Evolutionary conservation across 1,140 invertebrate genomes (phyloP).

Genomic region (Camponotus vicinus): DNA sequence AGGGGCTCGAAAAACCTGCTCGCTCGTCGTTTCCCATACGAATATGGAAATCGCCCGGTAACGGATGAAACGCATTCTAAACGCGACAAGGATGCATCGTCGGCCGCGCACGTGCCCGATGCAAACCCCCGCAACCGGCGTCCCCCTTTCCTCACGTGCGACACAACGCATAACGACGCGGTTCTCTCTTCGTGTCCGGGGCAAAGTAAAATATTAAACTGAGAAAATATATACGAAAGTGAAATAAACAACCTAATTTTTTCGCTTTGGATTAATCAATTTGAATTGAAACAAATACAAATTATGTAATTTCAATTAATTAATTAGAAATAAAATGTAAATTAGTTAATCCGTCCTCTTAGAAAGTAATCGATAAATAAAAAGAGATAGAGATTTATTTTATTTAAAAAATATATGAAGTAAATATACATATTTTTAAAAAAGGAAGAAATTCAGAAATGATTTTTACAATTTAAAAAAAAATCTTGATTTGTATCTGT

Average conservation of each 20-base stretch:
- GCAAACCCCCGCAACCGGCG: background rate
- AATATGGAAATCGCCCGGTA: conserved; percentile 57
- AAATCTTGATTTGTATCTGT: background rate
- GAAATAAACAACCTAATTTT: too few relatives aligned
- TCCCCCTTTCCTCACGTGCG: conserved; percentile 2
- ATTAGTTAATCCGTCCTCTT: too few relatives aligned
- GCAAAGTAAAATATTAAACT: background rate
- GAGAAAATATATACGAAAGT: background rate
- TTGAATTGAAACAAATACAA: too few relatives aligned
- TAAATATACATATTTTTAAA: background rate
- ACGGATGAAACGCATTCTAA: conserved; percentile 60
- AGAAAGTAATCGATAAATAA: too few relatives aligned
- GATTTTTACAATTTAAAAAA: background rate
- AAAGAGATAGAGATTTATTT: background rate
- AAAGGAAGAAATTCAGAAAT: background rate
- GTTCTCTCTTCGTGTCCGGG: background rate
- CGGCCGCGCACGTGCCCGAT: conserved; percentile 50
- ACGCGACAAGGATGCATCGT: conserved; percentile 58
- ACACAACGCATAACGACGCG: background rate
- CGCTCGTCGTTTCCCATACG: conserved; percentile 48
- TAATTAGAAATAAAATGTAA: too few relatives aligned
- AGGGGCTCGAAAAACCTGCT: conserved; percentile 48
- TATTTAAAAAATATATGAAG: background rate
- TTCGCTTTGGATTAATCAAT: too few relatives aligned
- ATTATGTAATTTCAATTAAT: too few relatives aligned